Evolutionary conservation across 2,113 vertebrate genomes (phyloP).

Genomic region (Myotis lucifugus): DNA sequence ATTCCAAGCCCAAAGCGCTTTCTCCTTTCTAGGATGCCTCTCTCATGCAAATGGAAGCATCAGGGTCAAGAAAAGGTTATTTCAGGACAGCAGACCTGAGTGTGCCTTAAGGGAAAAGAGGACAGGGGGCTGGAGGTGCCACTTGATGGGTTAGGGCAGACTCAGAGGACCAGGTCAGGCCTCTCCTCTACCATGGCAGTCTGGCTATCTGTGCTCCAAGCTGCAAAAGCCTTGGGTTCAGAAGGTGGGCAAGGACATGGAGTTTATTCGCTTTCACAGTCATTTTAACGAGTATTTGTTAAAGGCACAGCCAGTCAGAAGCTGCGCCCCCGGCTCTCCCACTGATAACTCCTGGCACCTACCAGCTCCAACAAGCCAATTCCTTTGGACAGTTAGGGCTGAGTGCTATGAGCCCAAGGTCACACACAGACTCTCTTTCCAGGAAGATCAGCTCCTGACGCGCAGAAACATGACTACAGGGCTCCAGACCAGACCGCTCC

Average conservation of each 20-base stretch:
- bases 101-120: neutral
- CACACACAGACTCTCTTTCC: neutral
- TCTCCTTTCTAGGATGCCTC: neutral
- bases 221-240: neutral
- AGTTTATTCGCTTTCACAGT: slow-evolving; percentile 39
- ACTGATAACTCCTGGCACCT: slow-evolving; percentile 2
- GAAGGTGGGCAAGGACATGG: neutral
- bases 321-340: neutral
- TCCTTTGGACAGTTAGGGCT: slow-evolving; percentile 46
- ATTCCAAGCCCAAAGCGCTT: neutral
- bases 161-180: neutral
- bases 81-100: neutral
- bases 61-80: slow-evolving; percentile 23
- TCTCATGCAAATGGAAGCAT: slow-evolving; percentile 9
- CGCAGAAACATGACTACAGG: neutral
- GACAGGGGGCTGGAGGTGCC: neutral
- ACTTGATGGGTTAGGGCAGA: slow-evolving; percentile 9
- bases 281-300: slow-evolving; percentile 30
- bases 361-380: slow-evolving; percentile 32
- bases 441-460: neutral
- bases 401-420: neutral
- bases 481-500: neutral
- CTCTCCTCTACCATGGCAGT: neutral
- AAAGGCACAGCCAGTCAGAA: slow-evolving; percentile 38
- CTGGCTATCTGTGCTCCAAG: neutral